Conservation (phyloP, 2,797 vertebrate genomes). For the Parauchenoglanis ngamensis region DNA sequence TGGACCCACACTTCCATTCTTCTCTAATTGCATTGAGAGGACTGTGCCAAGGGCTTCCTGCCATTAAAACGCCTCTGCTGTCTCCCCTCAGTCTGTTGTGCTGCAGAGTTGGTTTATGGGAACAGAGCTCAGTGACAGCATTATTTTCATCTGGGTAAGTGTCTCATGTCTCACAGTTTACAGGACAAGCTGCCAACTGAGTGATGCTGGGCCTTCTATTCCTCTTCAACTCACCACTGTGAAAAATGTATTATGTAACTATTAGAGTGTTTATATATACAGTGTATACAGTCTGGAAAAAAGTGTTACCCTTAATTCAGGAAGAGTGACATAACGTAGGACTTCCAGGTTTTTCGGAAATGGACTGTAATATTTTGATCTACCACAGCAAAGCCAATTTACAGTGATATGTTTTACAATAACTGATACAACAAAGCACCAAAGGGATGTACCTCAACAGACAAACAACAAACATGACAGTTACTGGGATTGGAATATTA, state of each 20-base stretch:
- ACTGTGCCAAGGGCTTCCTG: constrained; percentile 15
- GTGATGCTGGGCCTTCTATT: constrained; percentile 14
- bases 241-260: constrained; percentile 15
- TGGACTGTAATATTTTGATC: not conserved
- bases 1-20: constrained; percentile 48
- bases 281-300: not conserved
- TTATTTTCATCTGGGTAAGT: constrained; percentile 3
- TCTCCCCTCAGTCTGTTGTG: constrained; percentile 45
- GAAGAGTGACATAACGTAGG: constrained; percentile 1
- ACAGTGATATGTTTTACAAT: not conserved
- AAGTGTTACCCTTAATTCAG: constrained; percentile 1
- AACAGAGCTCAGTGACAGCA: constrained; percentile 21
- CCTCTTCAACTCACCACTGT: not conserved
- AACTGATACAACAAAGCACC: not conserved
- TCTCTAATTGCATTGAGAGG: constrained; percentile 47
- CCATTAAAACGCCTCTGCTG: constrained; percentile 46
- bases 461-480: not conserved
- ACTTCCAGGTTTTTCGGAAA: not conserved
- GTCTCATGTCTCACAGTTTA: constrained; percentile 1
- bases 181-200: not conserved
- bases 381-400: not conserved
- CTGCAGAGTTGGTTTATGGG: constrained; percentile 36
- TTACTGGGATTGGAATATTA: not conserved
- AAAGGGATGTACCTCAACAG: not conserved
- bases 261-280: not conserved